These are phyloP conservation scores for Eudorcas thomsonii DNA, from an alignment of 2,113 vertebrate genomes.

Conservation along the genomic window DNA sequence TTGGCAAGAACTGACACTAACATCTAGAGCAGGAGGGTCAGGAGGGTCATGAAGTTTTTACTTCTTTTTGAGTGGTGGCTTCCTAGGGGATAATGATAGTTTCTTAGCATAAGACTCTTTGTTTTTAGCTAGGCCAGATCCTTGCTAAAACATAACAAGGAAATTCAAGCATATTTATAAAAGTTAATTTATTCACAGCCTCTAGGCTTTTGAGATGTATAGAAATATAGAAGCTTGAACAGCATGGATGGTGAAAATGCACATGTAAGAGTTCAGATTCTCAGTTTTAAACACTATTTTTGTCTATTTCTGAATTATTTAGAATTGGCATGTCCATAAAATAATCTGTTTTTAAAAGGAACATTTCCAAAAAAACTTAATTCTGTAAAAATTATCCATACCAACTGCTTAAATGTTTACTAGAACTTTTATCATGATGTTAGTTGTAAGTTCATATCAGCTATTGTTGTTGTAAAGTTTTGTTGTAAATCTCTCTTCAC, in stretches of 20 bases:
- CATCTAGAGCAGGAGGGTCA: neutral
- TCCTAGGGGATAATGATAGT: neutral
- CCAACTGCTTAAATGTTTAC: neutral
- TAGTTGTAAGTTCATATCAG: neutral
- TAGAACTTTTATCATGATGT: neutral
- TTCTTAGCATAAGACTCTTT: conserved; percentile 1
- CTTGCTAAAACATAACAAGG: neutral
- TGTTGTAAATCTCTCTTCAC: neutral
- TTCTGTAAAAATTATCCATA: neutral
- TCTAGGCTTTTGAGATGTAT: neutral
- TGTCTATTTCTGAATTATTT: neutral
- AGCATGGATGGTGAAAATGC: neutral
- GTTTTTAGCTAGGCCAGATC: conserved; percentile 8
- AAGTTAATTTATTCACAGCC: neutral
- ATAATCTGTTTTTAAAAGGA: neutral
- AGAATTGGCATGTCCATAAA: neutral
- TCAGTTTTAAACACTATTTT: conserved; percentile 18
- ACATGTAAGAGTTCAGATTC: conserved; percentile 6
- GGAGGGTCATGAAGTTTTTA: neutral
- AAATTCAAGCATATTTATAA: conserved; percentile 2
- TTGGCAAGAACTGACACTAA: neutral
- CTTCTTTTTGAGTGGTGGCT: neutral
- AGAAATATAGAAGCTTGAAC: neutral
- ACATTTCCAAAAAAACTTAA: neutral
- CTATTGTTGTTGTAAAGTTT: neutral